Base-by-base conservation (phyloP, 2,888 invertebrate species). In the Aphidius colemani region DNA sequence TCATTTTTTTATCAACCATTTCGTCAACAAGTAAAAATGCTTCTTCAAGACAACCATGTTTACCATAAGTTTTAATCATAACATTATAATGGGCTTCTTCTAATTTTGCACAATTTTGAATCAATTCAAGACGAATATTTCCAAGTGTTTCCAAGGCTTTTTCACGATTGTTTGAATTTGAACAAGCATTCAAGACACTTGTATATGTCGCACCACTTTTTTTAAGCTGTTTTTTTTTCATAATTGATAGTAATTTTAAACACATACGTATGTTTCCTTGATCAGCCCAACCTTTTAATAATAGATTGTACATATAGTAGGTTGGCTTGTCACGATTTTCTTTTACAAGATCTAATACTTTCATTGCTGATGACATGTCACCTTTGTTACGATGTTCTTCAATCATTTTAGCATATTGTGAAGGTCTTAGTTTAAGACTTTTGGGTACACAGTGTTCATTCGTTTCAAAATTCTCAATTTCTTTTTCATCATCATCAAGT, bases 21-120 rank as follows among this genome's bases (percentile, higher is more conserved):
- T 95, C 93, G 84, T 97, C 96, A 2, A 91, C 92, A 63, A 96
- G 80, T 76, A 86, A 78, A 81, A 95, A 96, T 1, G 96, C 93
- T 46, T 88, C 89, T 64, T 86, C 76, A 13, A 94, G 78, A 78
- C 94, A 91, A 0, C 92, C 92, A 82, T 92, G 92, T 66, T 91
- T 85, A 0, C 94, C 95, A 84, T 93, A 97, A 1, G 95, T 94
- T 85, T 95, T 96, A 44, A 96, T 93, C 90, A 96, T 92, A 4
- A 92, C 88, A 85, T 95, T 91, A 76, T 93, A 96, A 75, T 91
- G 93, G 7, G 89, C 88, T 1, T 88, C 80, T 78, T 94, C 94
- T 4, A 92, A 88, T 68, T 87, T 85, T 69, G 88, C 83, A 7
- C 87, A 86, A 73, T 90, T 91, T 71, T 90, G 88, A 56, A 86